phyloP scores from a whole-genome alignment of 2,113 vertebrate genomes.

The Urocynchramus pylzowi region DNA sequence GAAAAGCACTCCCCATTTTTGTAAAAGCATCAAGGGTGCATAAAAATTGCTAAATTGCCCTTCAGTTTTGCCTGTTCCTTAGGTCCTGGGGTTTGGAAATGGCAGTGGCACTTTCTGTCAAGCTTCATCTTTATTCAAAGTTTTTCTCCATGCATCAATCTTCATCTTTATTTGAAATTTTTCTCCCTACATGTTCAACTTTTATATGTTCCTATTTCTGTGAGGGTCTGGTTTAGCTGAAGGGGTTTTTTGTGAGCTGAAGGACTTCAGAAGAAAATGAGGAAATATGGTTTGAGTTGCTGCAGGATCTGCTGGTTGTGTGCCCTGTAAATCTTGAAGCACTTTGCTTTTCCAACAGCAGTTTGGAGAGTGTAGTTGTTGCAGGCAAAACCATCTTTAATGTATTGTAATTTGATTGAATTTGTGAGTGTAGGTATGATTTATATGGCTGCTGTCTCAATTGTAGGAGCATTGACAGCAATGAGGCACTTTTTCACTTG shows the following conservation, averaged over 20 bases:
- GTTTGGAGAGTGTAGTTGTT: not conserved
- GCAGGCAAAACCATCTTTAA: not conserved
- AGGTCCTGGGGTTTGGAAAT: not conserved
- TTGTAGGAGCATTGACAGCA: not conserved
- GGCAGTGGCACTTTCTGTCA: not conserved
- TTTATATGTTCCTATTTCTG: not conserved
- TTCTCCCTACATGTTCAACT: not conserved
- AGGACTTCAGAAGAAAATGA: not conserved
- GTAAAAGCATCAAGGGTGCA: accelerated
- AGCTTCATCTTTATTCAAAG: not conserved
- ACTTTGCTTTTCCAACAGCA: not conserved
- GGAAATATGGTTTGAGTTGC: not conserved
- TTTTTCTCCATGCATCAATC: not conserved
- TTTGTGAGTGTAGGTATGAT: not conserved
- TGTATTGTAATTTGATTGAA: not conserved
- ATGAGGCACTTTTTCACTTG: not conserved
- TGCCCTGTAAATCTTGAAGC: slow-evolving; percentile 2
- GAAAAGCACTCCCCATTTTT: not conserved
- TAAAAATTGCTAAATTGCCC: not conserved
- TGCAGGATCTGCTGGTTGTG: not conserved
- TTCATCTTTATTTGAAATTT: not conserved
- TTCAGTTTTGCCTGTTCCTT: not conserved
- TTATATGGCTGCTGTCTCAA: not conserved
- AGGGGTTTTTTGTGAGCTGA: not conserved
- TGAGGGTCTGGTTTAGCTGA: not conserved